Base-by-base conservation (phyloP, 2,113 vertebrate genomes). In the Corythoichthys intestinalis region DNA sequence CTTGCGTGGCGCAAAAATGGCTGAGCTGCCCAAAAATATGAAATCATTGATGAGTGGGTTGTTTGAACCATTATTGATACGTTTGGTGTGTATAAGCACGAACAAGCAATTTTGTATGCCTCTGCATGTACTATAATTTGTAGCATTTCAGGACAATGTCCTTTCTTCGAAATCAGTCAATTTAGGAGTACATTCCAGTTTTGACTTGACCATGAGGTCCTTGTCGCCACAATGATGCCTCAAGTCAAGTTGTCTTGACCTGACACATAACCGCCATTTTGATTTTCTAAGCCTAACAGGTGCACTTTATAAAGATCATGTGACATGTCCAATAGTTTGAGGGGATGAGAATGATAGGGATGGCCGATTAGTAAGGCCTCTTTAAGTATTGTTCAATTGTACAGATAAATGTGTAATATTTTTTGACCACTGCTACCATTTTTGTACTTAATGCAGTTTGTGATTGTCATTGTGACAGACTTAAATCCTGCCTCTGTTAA, bases 351-450 rank as follows among this genome's bases (percentile, higher is more conserved):
- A 72, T 63, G 7, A 12, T 66, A 61, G 58, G 61, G 47, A 54
- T n/a, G 67, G 77, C 81, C 75, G 15, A 57, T 70, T 60, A 44
- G 73, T 53, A 74, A 70, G 83, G 84, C 85, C 73, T 74, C 84
- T 88, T 87, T 77, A 89, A 87, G 84, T 91, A 89, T 90, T 92
- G 87, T 92, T 91, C 78, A 92, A 91, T 89, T 93, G 92, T 93
- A 93, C 91, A 93, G 92, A 90, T 93, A 92, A 91, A 92, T 92
- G 92, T 93, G 90, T 92, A 85, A 93, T 93, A 93, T 92, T 93
- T 93, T 52, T 93, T 93, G 91, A 93, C 91, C 92, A 93, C 92
- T 93, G 92, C 92, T 92, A 88, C 89, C 86, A 90, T 93, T 93
- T 93, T 93, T 93, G 90, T 93, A 93, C 92, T 92, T 84, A 91